Base-by-base conservation (phyloP, 92 coral and sea anemone species). In the Parazoanthus swiftii region DNA sequence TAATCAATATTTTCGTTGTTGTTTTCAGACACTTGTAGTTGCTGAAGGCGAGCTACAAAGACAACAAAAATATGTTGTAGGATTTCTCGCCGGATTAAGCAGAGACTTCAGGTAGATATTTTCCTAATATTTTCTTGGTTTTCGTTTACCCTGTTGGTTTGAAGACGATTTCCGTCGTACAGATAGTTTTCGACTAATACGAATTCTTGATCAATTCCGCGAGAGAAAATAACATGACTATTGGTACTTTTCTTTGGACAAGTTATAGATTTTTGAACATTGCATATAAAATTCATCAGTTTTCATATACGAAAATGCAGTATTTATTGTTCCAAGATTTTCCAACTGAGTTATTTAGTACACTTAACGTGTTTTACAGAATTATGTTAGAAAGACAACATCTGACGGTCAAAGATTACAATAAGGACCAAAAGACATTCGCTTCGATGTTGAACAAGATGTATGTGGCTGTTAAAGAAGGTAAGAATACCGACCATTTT, bases 31-130 rank as follows among this genome's bases (percentile, higher is more conserved):
- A 66, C 93, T 96, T 26, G 98, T 97, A 0, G 95, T 97, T 67
- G 99, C 99, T 16, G 99, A 97, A 77, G 98, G 98, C 50, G 99
- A 97, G 76, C 92, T 97, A 25, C 99, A 97, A 68, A 95, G 91
- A 78, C 99, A 97, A 79, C 99, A 97, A 88, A 95, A 95, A 84
- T 97, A 97, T 50, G 91, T 89, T 73, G 92, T 97, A 5, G 99
- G 99, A 36, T 97, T 97, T 50, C 89, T 97, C 8, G 87, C 92
- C 59, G 99, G 99, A 77, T 89, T 97, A 7, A 93, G 96, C 77
- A 85, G 99, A 81, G 99, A 97, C 71, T 95, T 95, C 88, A 95
- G 95, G 99, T 97, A 66, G 81, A 90, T 63, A 18, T 18, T 67
- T 39, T 14, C 3, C 0, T 63, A 20, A 20, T 13, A 14, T 75